A percentile compares a stretch with the other conserved stretches of the same genome.
Evolutionary conservation across 2,113 vertebrate genomes (phyloP).

Genomic region (Microcebus murinus): DNA sequence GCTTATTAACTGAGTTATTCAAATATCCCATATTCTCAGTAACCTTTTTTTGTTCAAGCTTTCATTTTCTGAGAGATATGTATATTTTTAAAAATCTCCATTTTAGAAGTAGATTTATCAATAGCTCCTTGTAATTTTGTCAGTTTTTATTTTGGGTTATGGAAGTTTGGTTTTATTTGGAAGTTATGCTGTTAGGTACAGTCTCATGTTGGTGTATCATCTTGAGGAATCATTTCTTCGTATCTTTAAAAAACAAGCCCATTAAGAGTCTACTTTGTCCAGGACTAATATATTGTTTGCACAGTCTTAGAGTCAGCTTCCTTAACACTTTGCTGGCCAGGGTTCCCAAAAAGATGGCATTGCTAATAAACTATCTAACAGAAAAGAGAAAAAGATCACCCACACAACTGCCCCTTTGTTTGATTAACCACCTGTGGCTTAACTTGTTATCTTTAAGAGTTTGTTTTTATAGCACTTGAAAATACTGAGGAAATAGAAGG

Average conservation of each 20-base stretch:
- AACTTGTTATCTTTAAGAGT: too few species aligned
- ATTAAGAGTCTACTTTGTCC: not conserved
- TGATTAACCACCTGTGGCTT: too few species aligned
- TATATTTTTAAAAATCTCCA: not conserved
- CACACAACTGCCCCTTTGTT: too few species aligned
- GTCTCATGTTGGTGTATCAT: not conserved
- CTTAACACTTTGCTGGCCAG: not conserved
- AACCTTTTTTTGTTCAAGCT: not conserved
- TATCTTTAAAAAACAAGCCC: not conserved
- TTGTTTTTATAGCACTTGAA: too few species aligned
- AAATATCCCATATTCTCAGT: not conserved
- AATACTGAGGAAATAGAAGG: too few species aligned
- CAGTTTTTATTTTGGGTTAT: not conserved
- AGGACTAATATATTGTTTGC: not conserved
- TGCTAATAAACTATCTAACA: too few species aligned
- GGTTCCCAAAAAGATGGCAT: too few species aligned
- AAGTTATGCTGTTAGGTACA: not conserved
- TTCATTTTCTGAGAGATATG: not conserved
- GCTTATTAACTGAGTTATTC: not conserved
- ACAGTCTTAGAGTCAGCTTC: not conserved
- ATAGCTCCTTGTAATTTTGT: not conserved
- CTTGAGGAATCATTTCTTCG: not conserved
- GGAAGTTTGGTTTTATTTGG: not conserved
- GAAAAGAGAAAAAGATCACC: too few species aligned
- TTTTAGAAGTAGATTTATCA: not conserved